These are phyloP conservation scores for Notocelia uddmanniana DNA, from an alignment of 2,888 invertebrate genomes.

Conservation along the genomic window DNA sequence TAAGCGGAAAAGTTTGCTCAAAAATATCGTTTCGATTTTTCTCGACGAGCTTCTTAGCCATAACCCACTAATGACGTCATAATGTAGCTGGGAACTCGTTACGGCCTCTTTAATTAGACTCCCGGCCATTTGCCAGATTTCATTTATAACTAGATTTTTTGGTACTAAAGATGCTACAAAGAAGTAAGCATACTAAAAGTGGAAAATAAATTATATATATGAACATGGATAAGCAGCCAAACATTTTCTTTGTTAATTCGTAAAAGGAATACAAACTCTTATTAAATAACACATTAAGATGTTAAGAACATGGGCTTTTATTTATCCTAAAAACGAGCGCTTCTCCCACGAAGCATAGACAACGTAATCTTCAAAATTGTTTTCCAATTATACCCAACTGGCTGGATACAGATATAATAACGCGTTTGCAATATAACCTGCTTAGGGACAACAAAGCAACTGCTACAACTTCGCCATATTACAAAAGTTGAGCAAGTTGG, in stretches of 20 bases:
- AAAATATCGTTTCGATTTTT: constrained; percentile 27
- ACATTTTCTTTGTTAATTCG: background rate
- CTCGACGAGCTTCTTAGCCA: constrained; percentile 21
- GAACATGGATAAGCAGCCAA: background rate
- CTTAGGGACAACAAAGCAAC: constrained; percentile 56
- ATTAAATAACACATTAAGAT: background rate
- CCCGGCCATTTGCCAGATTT: constrained; percentile 35
- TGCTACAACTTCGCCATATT: constrained; percentile 76
- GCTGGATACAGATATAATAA: constrained; percentile 31
- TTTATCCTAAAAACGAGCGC: no score
- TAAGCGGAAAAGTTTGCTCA: background rate
- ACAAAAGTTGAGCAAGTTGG: constrained; percentile 74
- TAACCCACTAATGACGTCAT: constrained; percentile 36
- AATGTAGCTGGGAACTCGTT: constrained; percentile 29
- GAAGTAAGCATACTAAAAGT: background rate
- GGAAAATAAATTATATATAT: background rate
- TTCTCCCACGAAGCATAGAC: constrained; percentile 7
- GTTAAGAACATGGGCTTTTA: no score
- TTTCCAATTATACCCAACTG: constrained; percentile 39
- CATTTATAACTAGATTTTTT: constrained; percentile 23
- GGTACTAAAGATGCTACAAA: constrained; percentile 1
- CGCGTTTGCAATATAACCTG: constrained; percentile 35
- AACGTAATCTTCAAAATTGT: constrained; percentile 42
- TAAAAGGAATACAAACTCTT: background rate
- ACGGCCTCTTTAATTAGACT: constrained; percentile 34